Evolutionary conservation across 2,888 invertebrate genomes (phyloP).

Genomic region (Plagodis pulveraria): DNA sequence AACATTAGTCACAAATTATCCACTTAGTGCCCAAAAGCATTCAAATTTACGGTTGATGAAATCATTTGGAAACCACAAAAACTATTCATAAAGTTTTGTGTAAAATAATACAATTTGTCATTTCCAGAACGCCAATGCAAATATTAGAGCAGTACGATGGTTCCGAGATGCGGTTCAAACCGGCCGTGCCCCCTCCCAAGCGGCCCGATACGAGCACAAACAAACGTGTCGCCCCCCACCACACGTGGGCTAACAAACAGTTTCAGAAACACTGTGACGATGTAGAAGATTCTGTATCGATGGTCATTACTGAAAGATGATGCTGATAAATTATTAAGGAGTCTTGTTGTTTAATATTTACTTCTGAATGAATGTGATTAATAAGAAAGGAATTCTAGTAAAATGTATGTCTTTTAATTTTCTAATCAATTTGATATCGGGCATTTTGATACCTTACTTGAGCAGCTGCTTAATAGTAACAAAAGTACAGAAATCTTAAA

Average conservation of each 20-base stretch:
- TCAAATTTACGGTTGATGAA: too few relatives aligned
- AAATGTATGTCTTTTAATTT: too few relatives aligned
- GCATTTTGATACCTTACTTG: too few relatives aligned
- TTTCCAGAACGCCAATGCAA: constrained; percentile 86
- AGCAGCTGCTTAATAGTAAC: too few relatives aligned
- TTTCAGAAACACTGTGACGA: constrained; percentile 73
- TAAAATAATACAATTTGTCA: background rate
- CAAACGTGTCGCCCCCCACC: constrained; percentile 31
- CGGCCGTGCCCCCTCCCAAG: constrained; percentile 87
- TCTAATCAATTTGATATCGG: too few relatives aligned
- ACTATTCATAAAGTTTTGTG: too few relatives aligned
- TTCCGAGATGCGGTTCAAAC: constrained; percentile 89
- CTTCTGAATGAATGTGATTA: too few relatives aligned
- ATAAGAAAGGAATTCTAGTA: too few relatives aligned
- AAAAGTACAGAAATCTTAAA: too few relatives aligned
- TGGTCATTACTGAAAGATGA: constrained; percentile 43
- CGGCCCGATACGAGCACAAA: background rate
- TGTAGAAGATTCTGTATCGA: constrained; percentile 55
- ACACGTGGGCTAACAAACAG: constrained; percentile 70
- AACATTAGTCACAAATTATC: too few relatives aligned
- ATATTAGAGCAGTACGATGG: constrained; percentile 88
- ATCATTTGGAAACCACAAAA: too few relatives aligned
- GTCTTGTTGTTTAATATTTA: background rate
- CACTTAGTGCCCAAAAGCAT: too few relatives aligned
- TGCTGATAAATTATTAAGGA: constrained; percentile 10